Evolutionary conservation across 2,797 vertebrate genomes (phyloP).

Genomic region (Sibirionetta formosa): DNA sequence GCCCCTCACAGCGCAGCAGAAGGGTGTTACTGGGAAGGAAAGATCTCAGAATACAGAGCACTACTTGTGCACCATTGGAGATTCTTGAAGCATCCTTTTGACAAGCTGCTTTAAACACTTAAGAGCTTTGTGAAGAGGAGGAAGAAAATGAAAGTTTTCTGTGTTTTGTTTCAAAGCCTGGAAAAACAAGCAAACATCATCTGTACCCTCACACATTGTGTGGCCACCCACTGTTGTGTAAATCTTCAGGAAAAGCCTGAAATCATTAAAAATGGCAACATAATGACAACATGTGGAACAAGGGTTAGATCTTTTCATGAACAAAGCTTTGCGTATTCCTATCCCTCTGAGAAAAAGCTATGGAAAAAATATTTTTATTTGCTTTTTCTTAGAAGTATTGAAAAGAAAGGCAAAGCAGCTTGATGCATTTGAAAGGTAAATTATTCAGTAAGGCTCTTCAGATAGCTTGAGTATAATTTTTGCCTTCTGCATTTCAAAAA

Average conservation of each 20-base stretch:
- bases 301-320: not conserved
- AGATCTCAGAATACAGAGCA: not conserved
- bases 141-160: not conserved
- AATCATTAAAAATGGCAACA: not conserved
- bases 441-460: not conserved
- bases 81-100: not conserved
- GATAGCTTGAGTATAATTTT: not conserved
- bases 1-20: not conserved
- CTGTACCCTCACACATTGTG: not conserved
- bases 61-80: not conserved
- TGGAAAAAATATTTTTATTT: not conserved
- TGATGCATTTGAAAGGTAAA: not conserved
- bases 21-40: not conserved
- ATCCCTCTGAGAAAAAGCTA: not conserved
- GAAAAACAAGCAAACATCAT: not conserved
- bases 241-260: not conserved
- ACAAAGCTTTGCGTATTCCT: not conserved
- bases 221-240: not conserved
- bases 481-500: not conserved
- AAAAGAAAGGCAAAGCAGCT: not conserved
- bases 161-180: not conserved
- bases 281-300: not conserved
- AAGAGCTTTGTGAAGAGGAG: not conserved
- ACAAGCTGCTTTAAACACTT: not conserved
- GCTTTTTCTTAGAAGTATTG: not conserved